These are phyloP conservation scores for Cryptophagus acutangulus DNA, from an alignment of 2,888 invertebrate species.

Conservation along the genomic window DNA sequence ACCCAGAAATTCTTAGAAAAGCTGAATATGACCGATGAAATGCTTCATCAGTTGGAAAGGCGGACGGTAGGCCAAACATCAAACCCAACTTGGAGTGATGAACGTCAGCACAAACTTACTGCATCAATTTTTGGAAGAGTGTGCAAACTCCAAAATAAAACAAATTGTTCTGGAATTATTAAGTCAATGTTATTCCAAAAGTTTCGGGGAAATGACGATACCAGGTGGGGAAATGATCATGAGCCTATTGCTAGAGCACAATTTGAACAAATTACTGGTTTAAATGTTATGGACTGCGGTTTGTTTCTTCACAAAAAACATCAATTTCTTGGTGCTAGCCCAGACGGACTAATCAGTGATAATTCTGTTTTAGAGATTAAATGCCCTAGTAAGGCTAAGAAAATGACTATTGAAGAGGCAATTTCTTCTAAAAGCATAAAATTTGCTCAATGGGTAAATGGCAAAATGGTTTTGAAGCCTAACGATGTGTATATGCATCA, in stretches of 20 bases:
- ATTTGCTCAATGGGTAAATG: neutral
- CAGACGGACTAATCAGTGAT: constrained; percentile 16
- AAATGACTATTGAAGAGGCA: neutral
- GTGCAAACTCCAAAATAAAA: constrained; percentile 8
- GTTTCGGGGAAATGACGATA: neutral
- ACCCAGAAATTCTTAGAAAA: neutral
- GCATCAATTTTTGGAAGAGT: constrained; percentile 9
- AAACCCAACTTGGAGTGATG: constrained; percentile 5
- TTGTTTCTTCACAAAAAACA: constrained; percentile 2
- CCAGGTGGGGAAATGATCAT: constrained; percentile 1
- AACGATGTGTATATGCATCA: constrained; percentile 16
- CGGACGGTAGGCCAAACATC: constrained; percentile 1
- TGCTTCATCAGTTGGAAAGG: neutral
- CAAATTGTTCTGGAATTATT: neutral
- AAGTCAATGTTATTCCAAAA: constrained; percentile 4
- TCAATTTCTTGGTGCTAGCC: constrained; percentile 14
- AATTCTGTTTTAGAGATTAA: constrained; percentile 17
- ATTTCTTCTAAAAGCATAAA: neutral
- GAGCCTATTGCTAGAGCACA: neutral
- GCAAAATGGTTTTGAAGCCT: constrained; percentile 10
- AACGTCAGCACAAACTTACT: constrained; percentile 6
- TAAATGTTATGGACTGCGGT: neutral
- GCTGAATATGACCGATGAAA: neutral
- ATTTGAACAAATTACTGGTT: neutral
- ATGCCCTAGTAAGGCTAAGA: constrained; percentile 9